phyloP scores from a whole-genome alignment of 2,113 vertebrate species.

The Polypterus senegalus region DNA sequence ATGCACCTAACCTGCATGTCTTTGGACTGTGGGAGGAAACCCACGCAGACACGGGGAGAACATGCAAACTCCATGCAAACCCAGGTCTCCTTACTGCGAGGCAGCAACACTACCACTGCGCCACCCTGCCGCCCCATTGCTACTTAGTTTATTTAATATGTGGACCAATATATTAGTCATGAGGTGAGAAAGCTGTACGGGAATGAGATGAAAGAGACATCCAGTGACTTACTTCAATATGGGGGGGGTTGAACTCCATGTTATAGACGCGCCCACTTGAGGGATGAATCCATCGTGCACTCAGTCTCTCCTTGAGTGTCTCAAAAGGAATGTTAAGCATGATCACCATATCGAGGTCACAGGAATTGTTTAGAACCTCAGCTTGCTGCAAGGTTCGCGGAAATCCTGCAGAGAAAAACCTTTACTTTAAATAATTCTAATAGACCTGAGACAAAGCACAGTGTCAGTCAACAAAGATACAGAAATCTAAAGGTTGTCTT shows the following conservation, averaged over 20 bases:
- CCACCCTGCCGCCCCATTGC: too few species aligned
- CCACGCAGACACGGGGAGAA: too few species aligned
- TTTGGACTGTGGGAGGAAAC: too few species aligned
- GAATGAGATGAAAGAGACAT: too few species aligned
- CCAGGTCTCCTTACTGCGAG: too few species aligned
- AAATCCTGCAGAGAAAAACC: constrained; percentile 57
- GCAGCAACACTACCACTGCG: too few species aligned
- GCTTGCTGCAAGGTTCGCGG: constrained; percentile 77
- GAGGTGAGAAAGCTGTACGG: neutral
- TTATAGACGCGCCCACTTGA: constrained; percentile 86
- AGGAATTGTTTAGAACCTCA: constrained; percentile 61
- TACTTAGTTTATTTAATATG: neutral
- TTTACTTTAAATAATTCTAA: too few species aligned
- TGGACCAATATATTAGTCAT: neutral
- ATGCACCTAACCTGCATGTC: too few species aligned
- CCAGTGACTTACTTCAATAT: constrained; percentile 43
- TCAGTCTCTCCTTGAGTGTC: constrained; percentile 79
- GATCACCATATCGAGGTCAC: constrained; percentile 75
- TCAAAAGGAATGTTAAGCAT: constrained; percentile 84
- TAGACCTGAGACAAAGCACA: too few species aligned
- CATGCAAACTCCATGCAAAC: too few species aligned
- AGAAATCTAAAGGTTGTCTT: too few species aligned
- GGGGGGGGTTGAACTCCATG: constrained; percentile 84
- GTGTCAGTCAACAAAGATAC: too few species aligned
- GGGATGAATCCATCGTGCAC: constrained; percentile 77